Conservation (phyloP, 2,113 vertebrate species). For the Engystomops pustulosus region DNA sequence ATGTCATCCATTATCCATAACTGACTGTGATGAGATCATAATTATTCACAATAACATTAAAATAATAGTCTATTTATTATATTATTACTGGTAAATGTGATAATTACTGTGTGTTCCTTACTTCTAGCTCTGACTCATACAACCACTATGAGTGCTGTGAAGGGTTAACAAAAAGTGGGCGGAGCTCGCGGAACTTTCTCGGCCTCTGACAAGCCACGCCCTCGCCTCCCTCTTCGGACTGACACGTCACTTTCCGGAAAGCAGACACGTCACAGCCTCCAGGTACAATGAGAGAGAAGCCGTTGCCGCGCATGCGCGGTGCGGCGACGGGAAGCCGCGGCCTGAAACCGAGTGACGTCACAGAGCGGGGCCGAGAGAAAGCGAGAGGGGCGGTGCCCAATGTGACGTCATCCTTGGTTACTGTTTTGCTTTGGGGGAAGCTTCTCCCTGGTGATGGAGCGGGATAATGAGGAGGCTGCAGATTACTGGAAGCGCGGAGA, state of each 20-base stretch:
- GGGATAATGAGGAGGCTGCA: neutral
- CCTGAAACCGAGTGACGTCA: neutral
- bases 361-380: neutral
- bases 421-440: conserved; percentile 6
- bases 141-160: no score
- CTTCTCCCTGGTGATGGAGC: neutral
- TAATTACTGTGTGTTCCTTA: no score
- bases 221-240: neutral
- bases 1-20: no score
- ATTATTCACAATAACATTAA: no score
- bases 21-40: no score
- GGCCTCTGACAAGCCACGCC: neutral
- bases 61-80: no score
- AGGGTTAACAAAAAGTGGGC: conserved; percentile 14
- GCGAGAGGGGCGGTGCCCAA: neutral
- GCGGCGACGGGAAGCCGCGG: no score
- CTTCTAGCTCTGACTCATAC: no score
- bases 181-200: conserved; percentile 37
- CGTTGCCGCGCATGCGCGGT: conserved; percentile 6
- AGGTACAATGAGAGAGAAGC: neutral
- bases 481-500: conserved; percentile 37
- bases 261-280: conserved; percentile 31
- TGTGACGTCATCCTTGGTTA: conserved; percentile 3
- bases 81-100: no score
- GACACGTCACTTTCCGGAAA: conserved; percentile 56